phyloP scores from a whole-genome alignment of 2,888 invertebrate species.

The Dynastes grantii region DNA sequence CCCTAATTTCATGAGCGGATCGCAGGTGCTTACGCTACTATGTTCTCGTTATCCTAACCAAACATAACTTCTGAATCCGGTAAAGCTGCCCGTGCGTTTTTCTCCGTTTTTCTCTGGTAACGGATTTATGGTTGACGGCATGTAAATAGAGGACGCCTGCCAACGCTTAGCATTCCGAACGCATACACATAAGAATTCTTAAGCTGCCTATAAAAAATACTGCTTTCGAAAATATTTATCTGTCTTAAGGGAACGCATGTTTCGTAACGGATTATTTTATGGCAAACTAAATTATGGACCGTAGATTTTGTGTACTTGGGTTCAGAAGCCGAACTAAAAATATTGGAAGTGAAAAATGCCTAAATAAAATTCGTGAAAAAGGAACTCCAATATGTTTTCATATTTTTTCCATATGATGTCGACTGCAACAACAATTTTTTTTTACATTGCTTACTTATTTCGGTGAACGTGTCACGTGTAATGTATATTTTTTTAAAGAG shows the following conservation, averaged over 20 bases:
- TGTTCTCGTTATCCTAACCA: slow-evolving; percentile 60
- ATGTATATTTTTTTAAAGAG: neutral
- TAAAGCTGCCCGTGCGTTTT: slow-evolving; percentile 44
- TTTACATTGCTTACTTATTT: neutral
- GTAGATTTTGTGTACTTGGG: slow-evolving; percentile 9
- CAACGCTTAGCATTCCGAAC: slow-evolving; percentile 30
- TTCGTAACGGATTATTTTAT: slow-evolving; percentile 27
- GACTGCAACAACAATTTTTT: neutral
- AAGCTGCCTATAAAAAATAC: slow-evolving; percentile 23
- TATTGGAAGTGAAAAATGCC: neutral
- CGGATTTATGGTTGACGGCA: slow-evolving; percentile 51
- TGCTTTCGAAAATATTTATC: slow-evolving; percentile 35
- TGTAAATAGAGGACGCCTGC: slow-evolving; percentile 36
- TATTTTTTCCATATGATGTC: neutral
- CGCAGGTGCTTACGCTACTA: slow-evolving; percentile 62
- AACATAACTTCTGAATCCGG: slow-evolving; percentile 54
- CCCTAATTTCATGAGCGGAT: slow-evolving; percentile 63
- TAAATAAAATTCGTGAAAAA: neutral
- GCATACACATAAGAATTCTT: slow-evolving; percentile 17
- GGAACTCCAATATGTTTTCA: neutral
- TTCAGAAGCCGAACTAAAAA: neutral
- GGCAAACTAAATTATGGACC: slow-evolving; percentile 7
- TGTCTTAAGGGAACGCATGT: slow-evolving; percentile 10
- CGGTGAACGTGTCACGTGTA: neutral
- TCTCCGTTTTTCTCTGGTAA: slow-evolving; percentile 53